Percentiles rank a stretch among this genome's conserved stretches.
phyloP scores from a whole-genome alignment of 2,888 invertebrate genomes.

The Crematogaster levior region DNA sequence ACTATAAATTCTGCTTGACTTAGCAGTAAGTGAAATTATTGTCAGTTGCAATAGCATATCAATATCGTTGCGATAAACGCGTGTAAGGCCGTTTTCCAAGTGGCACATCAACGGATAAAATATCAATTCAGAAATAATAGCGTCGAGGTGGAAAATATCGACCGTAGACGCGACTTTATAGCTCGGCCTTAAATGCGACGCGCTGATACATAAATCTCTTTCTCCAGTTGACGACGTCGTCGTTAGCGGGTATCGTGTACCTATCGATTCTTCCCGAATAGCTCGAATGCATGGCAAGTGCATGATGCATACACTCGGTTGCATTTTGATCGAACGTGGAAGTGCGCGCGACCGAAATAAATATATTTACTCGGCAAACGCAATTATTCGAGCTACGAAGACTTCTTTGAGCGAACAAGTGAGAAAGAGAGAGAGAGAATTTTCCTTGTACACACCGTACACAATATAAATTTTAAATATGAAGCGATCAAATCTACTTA shows the following conservation, averaged over 20 bases:
- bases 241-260: not conserved
- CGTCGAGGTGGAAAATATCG: not conserved
- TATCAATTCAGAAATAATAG: constrained; percentile 24
- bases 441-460: constrained; percentile 1
- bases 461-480: constrained; percentile 55
- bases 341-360: constrained; percentile 25
- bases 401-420: constrained; percentile 12
- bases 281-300: constrained; percentile 12
- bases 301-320: not conserved
- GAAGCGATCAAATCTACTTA: constrained; percentile 52
- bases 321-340: constrained; percentile 28
- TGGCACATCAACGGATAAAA: constrained; percentile 30
- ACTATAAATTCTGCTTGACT: not conserved
- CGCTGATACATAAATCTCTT: not conserved
- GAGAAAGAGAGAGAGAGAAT: not conserved
- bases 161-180: not conserved
- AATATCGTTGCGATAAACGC: not conserved
- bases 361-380: constrained; percentile 46
- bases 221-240: not conserved
- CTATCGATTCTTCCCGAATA: constrained; percentile 7
- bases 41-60: not conserved
- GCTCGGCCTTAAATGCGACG: not conserved
- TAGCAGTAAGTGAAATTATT: constrained; percentile 2
- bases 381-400: constrained; percentile 38
- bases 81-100: not conserved